phyloP scores from a whole-genome alignment of 2,113 vertebrate species.

The Cottus gobio region DNA sequence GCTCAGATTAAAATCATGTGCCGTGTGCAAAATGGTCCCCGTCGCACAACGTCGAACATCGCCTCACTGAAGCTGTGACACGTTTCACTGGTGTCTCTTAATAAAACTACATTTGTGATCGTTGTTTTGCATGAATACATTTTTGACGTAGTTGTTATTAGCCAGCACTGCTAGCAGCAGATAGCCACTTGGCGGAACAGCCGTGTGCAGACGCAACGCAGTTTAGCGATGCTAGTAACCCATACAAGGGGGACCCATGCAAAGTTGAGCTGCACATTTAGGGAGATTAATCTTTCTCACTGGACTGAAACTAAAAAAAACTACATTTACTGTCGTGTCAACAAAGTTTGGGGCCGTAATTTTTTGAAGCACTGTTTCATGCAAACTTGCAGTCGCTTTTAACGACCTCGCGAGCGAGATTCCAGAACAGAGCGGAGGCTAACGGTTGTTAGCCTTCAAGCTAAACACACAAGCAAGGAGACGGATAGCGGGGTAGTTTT shows the following conservation, averaged over 20 bases:
- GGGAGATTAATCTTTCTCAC: slow-evolving; percentile 29
- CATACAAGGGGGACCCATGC: slow-evolving; percentile 52
- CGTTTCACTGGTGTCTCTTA: not conserved
- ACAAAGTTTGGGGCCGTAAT: slow-evolving; percentile 35
- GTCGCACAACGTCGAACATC: not conserved
- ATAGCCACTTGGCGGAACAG: slow-evolving; percentile 54
- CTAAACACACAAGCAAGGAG: slow-evolving; percentile 41
- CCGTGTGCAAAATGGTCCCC: not conserved
- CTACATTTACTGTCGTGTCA: not conserved
- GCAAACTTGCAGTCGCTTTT: slow-evolving; percentile 61
- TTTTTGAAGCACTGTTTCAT: slow-evolving; percentile 42
- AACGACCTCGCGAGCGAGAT: slow-evolving; percentile 64
- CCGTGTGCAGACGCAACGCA: slow-evolving; percentile 51
- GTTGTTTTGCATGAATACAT: slow-evolving; percentile 44
- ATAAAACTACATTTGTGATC: not conserved
- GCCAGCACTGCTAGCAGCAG: slow-evolving; percentile 45
- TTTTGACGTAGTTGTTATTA: slow-evolving; percentile 77
- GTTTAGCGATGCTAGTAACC: slow-evolving; percentile 66
- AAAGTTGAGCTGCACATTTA: slow-evolving; percentile 61
- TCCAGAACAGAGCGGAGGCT: slow-evolving; percentile 63
- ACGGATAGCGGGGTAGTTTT: not conserved
- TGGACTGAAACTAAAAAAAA: slow-evolving; percentile 18
- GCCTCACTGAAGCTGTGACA: not conserved
- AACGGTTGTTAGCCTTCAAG: slow-evolving; percentile 48
- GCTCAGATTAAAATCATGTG: slow-evolving; percentile 21